Conservation (phyloP, 1,140 invertebrate species). For the Cydia strobilella region DNA sequence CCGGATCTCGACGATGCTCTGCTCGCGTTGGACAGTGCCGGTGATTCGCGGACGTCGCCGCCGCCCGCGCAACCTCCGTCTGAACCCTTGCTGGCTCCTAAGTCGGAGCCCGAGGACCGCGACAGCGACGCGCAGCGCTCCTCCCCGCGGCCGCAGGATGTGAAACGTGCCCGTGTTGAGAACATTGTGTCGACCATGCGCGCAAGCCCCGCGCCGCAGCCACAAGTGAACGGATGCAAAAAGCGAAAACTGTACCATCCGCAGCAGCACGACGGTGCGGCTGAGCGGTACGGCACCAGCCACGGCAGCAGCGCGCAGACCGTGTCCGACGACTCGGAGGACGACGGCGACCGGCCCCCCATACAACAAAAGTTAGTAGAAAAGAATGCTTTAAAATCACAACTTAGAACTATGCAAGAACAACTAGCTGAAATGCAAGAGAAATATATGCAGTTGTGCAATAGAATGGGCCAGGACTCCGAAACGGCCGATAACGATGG, state of each 20-base stretch:
- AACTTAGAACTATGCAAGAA: constrained; percentile 92
- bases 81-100: constrained; percentile 81
- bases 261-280: constrained; percentile 91
- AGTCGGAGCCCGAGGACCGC: constrained; percentile 84
- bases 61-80: constrained; percentile 84
- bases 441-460: constrained; percentile 92
- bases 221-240: constrained; percentile 94
- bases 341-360: constrained; percentile 87
- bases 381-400: constrained; percentile 91
- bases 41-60: constrained; percentile 85
- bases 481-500: constrained; percentile 88
- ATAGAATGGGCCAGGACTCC: constrained; percentile 90
- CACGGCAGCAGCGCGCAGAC: constrained; percentile 76
- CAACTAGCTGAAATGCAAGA: constrained; percentile 95
- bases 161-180: constrained; percentile 95
- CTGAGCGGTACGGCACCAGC: constrained; percentile 83
- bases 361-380: constrained; percentile 91
- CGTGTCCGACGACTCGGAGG: constrained; percentile 86
- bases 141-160: constrained; percentile 83
- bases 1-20: constrained; percentile 81
- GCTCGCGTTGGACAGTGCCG: constrained; percentile 83
- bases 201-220: constrained; percentile 87
- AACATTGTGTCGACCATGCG: constrained; percentile 96
- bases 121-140: constrained; percentile 81
- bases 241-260: constrained; percentile 98